These are phyloP conservation scores for Megalonaias nervosa DNA, from an alignment of 1,140 invertebrate genomes.

Conservation along the genomic window DNA sequence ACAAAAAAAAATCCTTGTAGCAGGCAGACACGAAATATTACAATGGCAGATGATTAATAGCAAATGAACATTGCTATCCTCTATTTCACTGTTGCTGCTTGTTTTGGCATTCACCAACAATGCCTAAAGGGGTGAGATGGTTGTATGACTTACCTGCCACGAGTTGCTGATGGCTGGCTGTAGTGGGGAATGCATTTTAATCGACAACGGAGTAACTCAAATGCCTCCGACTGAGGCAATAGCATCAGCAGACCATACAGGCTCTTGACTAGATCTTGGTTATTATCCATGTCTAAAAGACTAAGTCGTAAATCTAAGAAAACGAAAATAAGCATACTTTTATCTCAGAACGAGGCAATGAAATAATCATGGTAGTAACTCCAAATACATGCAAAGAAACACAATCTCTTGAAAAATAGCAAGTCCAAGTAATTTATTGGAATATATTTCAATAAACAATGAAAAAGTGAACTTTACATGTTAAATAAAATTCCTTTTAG, in stretches of 20 bases:
- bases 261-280: constrained; percentile 87
- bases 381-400: too few species aligned
- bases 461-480: too few species aligned
- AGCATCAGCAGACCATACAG: constrained; percentile 98
- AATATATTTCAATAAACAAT: too few species aligned
- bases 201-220: constrained; percentile 88
- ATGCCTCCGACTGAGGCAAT: constrained; percentile 97
- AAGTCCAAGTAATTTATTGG: too few species aligned
- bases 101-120: neutral
- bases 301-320: constrained; percentile 90
- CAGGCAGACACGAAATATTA: neutral
- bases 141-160: constrained; percentile 35
- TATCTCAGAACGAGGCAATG: too few species aligned
- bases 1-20: neutral
- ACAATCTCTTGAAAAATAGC: too few species aligned
- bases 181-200: constrained; percentile 87
- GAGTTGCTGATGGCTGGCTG: constrained; percentile 35
- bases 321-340: constrained; percentile 1
- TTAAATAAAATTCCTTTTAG: too few species aligned
- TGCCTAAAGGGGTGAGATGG: neutral
- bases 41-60: neutral
- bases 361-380: too few species aligned
- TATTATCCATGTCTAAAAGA: constrained; percentile 85
- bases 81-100: neutral
- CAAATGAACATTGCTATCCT: neutral